phyloP scores from a whole-genome alignment of 2,113 vertebrate species.

The Edolisoma coerulescens region DNA sequence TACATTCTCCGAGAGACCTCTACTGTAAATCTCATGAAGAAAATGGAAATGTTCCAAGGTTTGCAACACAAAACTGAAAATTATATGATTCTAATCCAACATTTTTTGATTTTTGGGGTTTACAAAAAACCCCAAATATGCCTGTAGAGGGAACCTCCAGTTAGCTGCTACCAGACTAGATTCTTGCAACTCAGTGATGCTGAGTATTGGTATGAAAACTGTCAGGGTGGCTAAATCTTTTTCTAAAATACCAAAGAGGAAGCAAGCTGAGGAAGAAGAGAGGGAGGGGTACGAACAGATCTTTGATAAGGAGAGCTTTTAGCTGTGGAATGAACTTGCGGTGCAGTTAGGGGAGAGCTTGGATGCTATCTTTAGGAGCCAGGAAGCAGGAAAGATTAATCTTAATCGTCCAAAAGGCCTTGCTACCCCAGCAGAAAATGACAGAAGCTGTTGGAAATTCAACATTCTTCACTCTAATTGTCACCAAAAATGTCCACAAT shows the following conservation, averaged over 20 bases:
- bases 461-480: neutral
- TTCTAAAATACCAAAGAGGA: neutral
- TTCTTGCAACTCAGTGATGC: neutral
- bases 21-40: neutral
- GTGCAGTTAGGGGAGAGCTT: neutral
- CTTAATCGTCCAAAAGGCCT: neutral
- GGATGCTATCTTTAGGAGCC: constrained; percentile 18
- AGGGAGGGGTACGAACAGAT: neutral
- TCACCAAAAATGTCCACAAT: neutral
- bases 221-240: neutral
- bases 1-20: neutral
- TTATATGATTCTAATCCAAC: neutral
- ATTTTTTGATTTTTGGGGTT: neutral
- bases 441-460: neutral
- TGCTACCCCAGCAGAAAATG: neutral
- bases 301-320: neutral
- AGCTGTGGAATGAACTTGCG: neutral
- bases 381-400: constrained; percentile 32
- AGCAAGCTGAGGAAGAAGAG: neutral
- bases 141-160: neutral
- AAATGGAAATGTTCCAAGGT: neutral
- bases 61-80: neutral
- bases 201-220: neutral
- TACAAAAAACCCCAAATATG: neutral
- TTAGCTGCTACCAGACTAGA: neutral